Conservation (phyloP, 2,888 invertebrate genomes). For the Sericinus montela region DNA sequence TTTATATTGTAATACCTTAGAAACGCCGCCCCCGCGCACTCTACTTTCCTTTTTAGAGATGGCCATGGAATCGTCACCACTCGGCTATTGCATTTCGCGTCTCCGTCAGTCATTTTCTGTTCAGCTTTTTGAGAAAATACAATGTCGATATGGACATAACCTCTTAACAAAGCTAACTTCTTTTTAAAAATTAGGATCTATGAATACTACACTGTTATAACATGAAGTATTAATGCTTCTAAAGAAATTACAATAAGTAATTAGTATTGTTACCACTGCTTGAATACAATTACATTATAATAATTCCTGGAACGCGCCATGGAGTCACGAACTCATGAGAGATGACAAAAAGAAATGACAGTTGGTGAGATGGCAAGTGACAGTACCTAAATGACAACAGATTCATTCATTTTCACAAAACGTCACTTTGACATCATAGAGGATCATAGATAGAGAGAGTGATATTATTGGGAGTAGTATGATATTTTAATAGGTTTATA, state of each 20-base stretch:
- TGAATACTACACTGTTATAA: constrained; percentile 13
- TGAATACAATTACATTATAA: constrained; percentile 29
- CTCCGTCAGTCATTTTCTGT: constrained; percentile 65
- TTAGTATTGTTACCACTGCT: constrained; percentile 17
- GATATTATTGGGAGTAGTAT: no score
- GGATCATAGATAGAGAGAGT: no score
- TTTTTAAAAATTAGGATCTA: background rate
- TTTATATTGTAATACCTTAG: constrained; percentile 70
- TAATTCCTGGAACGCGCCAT: constrained; percentile 46
- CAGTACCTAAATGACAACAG: no score
- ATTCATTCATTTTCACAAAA: no score
- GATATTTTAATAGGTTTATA: no score
- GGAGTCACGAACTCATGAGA: constrained; percentile 16
- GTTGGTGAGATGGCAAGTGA: no score
- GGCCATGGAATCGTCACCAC: constrained; percentile 56
- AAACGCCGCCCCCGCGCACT: constrained; percentile 74
- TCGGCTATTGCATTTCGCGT: constrained; percentile 43
- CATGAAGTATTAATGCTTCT: constrained; percentile 1
- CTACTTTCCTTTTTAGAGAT: constrained; percentile 59
- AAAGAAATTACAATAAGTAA: constrained; percentile 25
- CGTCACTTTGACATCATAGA: no score
- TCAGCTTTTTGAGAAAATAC: constrained; percentile 47
- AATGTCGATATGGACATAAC: constrained; percentile 66
- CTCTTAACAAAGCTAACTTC: constrained; percentile 38
- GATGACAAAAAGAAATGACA: constrained; percentile 23